Evolutionary conservation across 2,797 vertebrate genomes (phyloP).

Genomic region (Mionectes olivaceus): DNA sequence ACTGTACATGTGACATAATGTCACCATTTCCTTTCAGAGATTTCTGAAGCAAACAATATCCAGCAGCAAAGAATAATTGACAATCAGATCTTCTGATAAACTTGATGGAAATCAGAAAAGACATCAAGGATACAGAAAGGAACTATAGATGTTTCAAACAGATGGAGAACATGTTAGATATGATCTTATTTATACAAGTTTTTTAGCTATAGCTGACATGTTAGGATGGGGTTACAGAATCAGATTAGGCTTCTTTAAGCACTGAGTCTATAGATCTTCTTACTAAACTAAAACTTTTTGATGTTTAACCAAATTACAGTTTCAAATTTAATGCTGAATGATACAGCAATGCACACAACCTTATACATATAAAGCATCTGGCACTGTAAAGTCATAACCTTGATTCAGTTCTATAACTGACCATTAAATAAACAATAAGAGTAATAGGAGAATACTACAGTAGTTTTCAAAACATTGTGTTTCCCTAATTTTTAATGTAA

Average conservation of each 20-base stretch:
- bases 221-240: not conserved
- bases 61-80: not conserved
- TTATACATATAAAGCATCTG: not conserved
- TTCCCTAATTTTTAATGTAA: not conserved
- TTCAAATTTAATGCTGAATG: not conserved
- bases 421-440: not conserved
- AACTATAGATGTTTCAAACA: not conserved
- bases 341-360: not conserved
- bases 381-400: not conserved
- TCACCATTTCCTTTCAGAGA: not conserved
- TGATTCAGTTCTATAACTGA: not conserved
- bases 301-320: not conserved
- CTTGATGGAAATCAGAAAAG: not conserved
- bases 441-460: not conserved
- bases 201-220: not conserved
- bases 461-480: not conserved
- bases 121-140: not conserved
- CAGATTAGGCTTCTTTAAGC: not conserved
- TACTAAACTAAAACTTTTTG: not conserved
- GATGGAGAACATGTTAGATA: not conserved
- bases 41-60: not conserved
- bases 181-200: not conserved
- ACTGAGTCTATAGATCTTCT: not conserved
- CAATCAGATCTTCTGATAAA: not conserved
- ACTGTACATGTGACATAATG: not conserved